Conservation (phyloP, 2,113 vertebrate species). For the Cyanoramphus novaezelandiae region DNA sequence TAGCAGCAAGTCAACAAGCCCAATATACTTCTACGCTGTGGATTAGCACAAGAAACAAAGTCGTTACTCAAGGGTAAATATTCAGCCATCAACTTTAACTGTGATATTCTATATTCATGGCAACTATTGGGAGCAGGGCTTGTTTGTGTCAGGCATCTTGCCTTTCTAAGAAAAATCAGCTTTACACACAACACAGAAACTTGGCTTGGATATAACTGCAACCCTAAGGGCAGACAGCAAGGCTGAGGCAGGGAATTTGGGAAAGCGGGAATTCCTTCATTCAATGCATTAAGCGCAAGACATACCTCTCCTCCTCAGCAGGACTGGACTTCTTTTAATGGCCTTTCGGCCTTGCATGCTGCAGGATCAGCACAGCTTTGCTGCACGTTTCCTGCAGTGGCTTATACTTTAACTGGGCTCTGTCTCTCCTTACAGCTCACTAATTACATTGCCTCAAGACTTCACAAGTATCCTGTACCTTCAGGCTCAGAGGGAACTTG, state of each 20-base stretch:
- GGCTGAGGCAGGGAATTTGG: not conserved
- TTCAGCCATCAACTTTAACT: not conserved
- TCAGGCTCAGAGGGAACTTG: not conserved
- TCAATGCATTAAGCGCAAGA: not conserved
- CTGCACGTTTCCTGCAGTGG: not conserved
- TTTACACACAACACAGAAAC: not conserved
- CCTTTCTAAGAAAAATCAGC: not conserved
- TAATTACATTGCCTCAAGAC: not conserved
- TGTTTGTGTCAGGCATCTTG: not conserved
- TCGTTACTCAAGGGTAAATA: not conserved
- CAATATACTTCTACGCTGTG: not conserved
- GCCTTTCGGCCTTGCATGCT: not conserved
- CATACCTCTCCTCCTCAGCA: not conserved
- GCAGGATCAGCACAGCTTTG: not conserved
- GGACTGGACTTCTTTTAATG: not conserved
- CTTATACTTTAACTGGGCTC: not conserved
- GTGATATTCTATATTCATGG: not conserved
- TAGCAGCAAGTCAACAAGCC: not conserved
- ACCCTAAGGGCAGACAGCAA: not conserved
- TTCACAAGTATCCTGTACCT: not conserved
- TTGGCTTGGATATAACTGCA: not conserved
- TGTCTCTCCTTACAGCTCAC: not conserved
- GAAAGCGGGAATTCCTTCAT: not conserved
- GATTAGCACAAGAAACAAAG: not conserved
- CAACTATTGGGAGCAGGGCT: not conserved